Conservation (phyloP, 2,888 invertebrate species). For the Kryphioiulus occultus region DNA sequence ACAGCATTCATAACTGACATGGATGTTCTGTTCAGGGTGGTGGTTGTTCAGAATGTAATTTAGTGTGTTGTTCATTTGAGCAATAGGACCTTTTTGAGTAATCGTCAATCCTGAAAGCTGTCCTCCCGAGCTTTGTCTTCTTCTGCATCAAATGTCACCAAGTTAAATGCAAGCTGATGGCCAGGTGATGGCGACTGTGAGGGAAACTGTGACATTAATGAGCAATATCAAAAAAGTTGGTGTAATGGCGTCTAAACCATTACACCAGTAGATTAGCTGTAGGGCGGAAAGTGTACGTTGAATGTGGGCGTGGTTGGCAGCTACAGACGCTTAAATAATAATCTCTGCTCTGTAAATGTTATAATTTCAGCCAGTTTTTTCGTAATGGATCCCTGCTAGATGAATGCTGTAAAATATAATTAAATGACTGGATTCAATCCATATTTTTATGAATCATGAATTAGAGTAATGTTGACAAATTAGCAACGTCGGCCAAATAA, state of each 20-base stretch:
- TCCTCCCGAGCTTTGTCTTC: not conserved
- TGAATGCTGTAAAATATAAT: not conserved
- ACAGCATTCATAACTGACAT: too few species aligned
- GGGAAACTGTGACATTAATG: not conserved
- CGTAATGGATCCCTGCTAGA: not conserved
- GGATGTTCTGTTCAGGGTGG: not conserved
- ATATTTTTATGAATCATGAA: not conserved
- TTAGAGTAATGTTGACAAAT: not conserved
- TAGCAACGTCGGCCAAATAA: too few species aligned
- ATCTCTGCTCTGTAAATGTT: not conserved
- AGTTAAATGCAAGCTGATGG: not conserved
- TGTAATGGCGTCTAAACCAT: not conserved
- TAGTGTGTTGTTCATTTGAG: not conserved
- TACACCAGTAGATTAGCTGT: not conserved
- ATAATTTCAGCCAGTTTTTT: not conserved
- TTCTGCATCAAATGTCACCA: not conserved
- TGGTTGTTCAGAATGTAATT: not conserved
- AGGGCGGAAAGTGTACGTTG: not conserved
- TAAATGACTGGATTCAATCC: not conserved
- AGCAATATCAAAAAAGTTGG: conserved; percentile 9
- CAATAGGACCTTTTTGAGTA: not conserved
- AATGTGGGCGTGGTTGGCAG: not conserved
- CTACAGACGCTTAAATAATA: not conserved
- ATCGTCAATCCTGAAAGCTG: not conserved
- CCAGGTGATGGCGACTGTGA: not conserved